Percentiles rank a stretch among this genome's conserved stretches.
Evolutionary conservation across 2,797 vertebrate genomes (phyloP).

Genomic region (Etheostoma nigrum): DNA sequence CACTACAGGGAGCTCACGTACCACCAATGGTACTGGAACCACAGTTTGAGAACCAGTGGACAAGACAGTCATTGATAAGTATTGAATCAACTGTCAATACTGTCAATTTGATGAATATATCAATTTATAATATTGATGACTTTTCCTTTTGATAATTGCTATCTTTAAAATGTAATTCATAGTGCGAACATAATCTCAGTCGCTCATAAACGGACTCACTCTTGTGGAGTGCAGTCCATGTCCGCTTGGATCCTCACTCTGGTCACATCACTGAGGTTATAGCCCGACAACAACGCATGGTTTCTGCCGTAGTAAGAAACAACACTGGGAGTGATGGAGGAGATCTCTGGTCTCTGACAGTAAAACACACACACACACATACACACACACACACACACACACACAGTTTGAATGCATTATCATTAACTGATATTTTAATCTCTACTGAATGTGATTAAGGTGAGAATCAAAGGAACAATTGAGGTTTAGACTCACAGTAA

Average conservation of each 20-base stretch:
- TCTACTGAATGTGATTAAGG: neutral
- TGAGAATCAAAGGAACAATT: no score
- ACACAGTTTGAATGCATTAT: no score
- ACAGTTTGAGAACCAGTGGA: no score
- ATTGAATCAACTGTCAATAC: no score
- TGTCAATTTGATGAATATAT: no score
- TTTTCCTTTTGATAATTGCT: neutral
- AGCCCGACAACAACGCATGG: slow-evolving; percentile 84
- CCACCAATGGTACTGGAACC: no score
- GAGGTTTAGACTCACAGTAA: slow-evolving; percentile 65
- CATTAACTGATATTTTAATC: neutral
- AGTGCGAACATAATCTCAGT: neutral
- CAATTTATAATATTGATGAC: neutral
- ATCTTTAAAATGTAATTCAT: neutral
- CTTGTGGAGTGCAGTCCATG: slow-evolving; percentile 82
- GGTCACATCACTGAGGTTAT: slow-evolving; percentile 85
- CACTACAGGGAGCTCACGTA: no score
- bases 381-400: no score
- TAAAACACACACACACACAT: slow-evolving; percentile 11
- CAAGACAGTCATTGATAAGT: no score
- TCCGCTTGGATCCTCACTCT: slow-evolving; percentile 84
- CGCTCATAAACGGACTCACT: slow-evolving; percentile 84
- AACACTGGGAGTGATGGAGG: slow-evolving; percentile 83
- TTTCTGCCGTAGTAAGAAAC: slow-evolving; percentile 90
- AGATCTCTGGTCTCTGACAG: slow-evolving; percentile 82